These are phyloP conservation scores for Phoeniculus purpureus DNA, from an alignment of 2,797 vertebrate genomes.

Conservation along the genomic window DNA sequence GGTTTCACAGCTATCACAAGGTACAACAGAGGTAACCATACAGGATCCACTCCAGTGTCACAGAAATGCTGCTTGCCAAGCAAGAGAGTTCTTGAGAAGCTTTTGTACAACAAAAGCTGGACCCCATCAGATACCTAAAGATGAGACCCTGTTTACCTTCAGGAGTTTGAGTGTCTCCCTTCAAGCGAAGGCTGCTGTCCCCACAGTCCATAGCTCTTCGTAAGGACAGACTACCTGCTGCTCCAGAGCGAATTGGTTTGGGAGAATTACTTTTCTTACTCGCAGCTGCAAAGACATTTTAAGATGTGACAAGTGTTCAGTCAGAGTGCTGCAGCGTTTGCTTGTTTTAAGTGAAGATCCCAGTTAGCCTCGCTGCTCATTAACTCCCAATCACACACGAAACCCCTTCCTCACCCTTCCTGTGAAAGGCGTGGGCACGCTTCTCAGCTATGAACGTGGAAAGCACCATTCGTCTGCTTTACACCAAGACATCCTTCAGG, in stretches of 20 bases:
- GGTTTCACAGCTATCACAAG: neutral
- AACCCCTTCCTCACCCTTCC: neutral
- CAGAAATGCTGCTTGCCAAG: neutral
- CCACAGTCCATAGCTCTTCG: conserved; percentile 83
- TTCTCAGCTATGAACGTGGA: accelerated
- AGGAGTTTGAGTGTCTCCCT: conserved; percentile 79
- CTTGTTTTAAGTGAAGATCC: neutral
- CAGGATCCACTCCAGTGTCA: neutral
- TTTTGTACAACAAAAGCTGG: neutral
- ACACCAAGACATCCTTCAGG: neutral
- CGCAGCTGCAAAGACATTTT: conserved; percentile 68
- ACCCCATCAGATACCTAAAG: too few relatives aligned
- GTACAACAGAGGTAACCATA: accelerated
- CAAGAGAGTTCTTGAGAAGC: neutral
- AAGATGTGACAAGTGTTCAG: neutral
- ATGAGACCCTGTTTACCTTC: conserved; percentile 74
- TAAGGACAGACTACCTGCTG: conserved; percentile 81
- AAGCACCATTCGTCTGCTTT: accelerated
- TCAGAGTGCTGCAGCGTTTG: neutral
- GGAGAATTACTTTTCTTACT: conserved; percentile 87
- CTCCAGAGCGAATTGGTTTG: conserved; percentile 80
- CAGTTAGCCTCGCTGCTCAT: accelerated
- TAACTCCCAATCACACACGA: neutral
- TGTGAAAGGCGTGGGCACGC: neutral
- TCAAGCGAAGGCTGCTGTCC: conserved; percentile 80